Base-by-base conservation (phyloP, 2,113 vertebrate genomes). In the Fukomys damarensis region DNA sequence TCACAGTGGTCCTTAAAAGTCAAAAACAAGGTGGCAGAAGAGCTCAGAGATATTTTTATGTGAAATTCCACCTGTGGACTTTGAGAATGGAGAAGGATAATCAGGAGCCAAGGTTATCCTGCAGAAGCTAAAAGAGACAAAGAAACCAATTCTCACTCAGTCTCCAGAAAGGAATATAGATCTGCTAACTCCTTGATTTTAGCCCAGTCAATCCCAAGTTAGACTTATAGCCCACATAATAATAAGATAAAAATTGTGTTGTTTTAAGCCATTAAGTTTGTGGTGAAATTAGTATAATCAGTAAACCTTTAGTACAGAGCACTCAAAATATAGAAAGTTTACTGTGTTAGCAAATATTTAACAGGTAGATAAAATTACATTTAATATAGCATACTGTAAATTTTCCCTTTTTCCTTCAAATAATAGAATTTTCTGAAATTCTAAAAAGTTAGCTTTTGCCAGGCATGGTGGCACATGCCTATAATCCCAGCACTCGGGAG, bases 251-350 rank as follows among this genome's bases (percentile, higher is more conserved):
- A 61, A 82, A 38, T 61, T 91, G 17, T 70, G 16, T 84, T 26
- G 38, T 90, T 76, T 93, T 83, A 93, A 87, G 70, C 43, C 52
- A n/a, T 49, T 77, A 91, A 65, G 3, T 72, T 93, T 63, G n/a
- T 89, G 68, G 26, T 88, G 49, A 85, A 89, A 89, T 89, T 43
- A 88, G 52, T 88, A 16, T 28, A 72, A 11, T 82, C 76, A 86
- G 2, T 89, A 92, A 86, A 38, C 17, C 32, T 38, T 65, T 91
- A 80, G 7, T 26, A 74, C 7, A 65, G 13, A 72, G 41, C 30
- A 80, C 41, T 94, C 65, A 92, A 94, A 68, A 85, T 74, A 70
- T 4, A 77, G 52, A 83, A 68, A 6, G 3, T 87, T 95, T 74
- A 43, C 43, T 91, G 2, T 93, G 17, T 86, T 93, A 32, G 65